These are phyloP conservation scores for Plectropomus leopardus DNA, from an alignment of 2,113 vertebrate genomes.

Conservation along the genomic window DNA sequence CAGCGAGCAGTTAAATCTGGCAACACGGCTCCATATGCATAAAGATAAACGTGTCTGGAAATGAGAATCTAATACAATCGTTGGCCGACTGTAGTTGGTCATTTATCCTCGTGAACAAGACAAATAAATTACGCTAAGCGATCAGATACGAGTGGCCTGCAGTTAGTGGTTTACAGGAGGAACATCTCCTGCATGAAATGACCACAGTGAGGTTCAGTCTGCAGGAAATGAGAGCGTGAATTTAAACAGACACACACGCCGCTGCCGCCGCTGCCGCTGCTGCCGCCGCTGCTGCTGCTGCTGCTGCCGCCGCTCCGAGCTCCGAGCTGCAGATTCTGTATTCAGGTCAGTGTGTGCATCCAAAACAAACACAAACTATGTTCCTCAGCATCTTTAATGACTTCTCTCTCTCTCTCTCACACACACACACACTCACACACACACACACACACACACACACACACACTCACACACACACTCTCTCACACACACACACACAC, in stretches of 20 bases:
- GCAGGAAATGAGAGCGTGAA: neutral
- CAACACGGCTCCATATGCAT: neutral
- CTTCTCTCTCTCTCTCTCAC: conserved; percentile 10
- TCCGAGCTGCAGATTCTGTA: conserved; percentile 48
- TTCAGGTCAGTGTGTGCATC: conserved; percentile 76
- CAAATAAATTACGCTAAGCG: neutral
- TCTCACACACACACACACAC: conserved; percentile 9
- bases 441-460: conserved; percentile 14
- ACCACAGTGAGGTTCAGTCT: conserved; percentile 23
- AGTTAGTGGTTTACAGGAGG: neutral
- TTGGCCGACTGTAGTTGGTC: neutral
- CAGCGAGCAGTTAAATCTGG: neutral
- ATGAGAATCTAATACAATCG: neutral
- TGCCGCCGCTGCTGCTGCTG: conserved; percentile 31
- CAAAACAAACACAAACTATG: conserved; percentile 72
- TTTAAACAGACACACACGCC: conserved; percentile 61
- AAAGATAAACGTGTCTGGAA: conserved; percentile 1
- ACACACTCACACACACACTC: conserved; percentile 20
- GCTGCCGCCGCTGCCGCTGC: conserved; percentile 11
- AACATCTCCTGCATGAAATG: conserved; percentile 12
- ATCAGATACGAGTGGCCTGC: neutral
- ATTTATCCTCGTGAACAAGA: conserved; percentile 14
- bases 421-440: conserved; percentile 14
- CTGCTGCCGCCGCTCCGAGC: neutral
- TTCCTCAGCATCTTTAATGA: conserved; percentile 76